phyloP scores from a whole-genome alignment of 2,113 vertebrate genomes.

The Mobula hypostoma region DNA sequence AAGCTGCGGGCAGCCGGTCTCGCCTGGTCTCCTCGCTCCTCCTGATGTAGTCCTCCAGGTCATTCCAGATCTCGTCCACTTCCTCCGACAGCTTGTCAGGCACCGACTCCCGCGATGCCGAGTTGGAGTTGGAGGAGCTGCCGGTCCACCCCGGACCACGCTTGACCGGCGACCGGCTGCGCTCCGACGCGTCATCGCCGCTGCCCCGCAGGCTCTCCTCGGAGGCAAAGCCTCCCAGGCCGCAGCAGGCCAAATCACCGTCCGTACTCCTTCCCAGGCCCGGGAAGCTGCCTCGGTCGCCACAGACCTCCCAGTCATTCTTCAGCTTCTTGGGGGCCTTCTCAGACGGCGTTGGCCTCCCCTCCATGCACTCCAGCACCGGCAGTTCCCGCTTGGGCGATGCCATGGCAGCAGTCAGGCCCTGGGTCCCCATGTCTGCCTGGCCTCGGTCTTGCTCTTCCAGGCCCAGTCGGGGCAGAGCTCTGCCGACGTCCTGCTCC shows the following conservation, averaged over 20 bases:
- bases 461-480: too few species aligned
- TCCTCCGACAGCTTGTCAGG: slow-evolving; percentile 79
- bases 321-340: background rate
- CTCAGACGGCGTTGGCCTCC: background rate
- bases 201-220: slow-evolving; percentile 77
- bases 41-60: slow-evolving; percentile 95
- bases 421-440: background rate
- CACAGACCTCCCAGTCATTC: slow-evolving; percentile 42
- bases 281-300: slow-evolving; percentile 56
- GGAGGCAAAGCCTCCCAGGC: slow-evolving; percentile 62
- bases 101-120: slow-evolving; percentile 55
- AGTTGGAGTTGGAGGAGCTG: slow-evolving; percentile 63
- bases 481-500: background rate
- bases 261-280: slow-evolving; percentile 50
- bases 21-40: slow-evolving; percentile 84
- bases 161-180: slow-evolving; percentile 51
- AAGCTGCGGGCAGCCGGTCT: slow-evolving; percentile 81
- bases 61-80: slow-evolving; percentile 95
- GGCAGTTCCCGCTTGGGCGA: background rate
- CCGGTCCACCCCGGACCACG: slow-evolving; percentile 59
- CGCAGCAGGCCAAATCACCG: slow-evolving; percentile 59
- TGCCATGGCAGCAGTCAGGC: background rate
- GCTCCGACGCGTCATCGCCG: slow-evolving; percentile 61
- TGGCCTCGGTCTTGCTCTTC: background rate
- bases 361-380: background rate